Evolutionary conservation across 2,797 vertebrate species (phyloP), one percentile per base, ranked within the genome.

Genomic region (Meda fulgida): DNA sequence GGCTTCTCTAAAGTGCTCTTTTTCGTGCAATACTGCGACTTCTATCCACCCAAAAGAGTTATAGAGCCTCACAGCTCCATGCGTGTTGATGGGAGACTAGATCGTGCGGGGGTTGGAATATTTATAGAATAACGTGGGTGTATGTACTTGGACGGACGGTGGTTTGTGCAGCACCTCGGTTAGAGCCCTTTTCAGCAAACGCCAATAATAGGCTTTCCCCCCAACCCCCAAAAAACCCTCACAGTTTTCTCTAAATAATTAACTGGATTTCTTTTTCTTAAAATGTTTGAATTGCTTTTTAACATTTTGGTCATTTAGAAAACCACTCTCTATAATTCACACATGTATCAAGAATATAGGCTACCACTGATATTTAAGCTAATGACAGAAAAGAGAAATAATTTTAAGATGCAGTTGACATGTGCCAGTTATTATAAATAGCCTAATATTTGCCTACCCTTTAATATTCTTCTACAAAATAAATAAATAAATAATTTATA

Each of bases 81-180:
- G 82, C 48, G 75, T 70, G 75, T 31, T 36, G 31, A 14, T 60
- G 18, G 46, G 65, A 71, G 75, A 26, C 31, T 38, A 55, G 60
- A 84, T 70, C 29, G 43, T 31, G 77, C 58, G 84, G 77, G 83
- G 84, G 77, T 23, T 73, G 53, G 77, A 63, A 72, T 85, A 85
- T 85, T 80, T 85, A 65, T 85, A 85, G 84, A 78, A 78, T 63
- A 36, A 48, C 43, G 84, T 85, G 84, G 84, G 84, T 85, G 84
- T 85, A 19, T 72, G 76, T 72, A 82, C 89, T 79, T 5, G 69
- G 82, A 76, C 55, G 92, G 93, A 94, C 88, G 94, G 92, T 88
- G 85, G 85, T 78, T 71, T 70, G 48, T 80, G 76, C 77, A 48
- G 40, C 76, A 63, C 81, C 21, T 71, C 67, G 36, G 31, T 26